Evolutionary conservation across 2,888 invertebrate genomes (phyloP).

Genomic region (Hesperia comma): DNA sequence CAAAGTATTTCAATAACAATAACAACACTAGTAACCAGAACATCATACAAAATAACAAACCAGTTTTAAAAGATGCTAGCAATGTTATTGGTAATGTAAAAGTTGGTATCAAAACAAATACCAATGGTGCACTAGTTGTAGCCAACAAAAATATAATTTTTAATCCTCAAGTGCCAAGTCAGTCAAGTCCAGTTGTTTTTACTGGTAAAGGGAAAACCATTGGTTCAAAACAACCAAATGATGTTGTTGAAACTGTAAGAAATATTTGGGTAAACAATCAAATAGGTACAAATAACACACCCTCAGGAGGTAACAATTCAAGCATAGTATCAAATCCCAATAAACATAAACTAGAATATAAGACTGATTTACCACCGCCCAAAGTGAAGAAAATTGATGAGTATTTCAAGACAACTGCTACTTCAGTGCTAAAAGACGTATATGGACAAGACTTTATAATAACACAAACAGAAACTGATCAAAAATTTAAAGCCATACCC

Average conservation of each 20-base stretch:
- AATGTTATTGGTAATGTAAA: slow-evolving; percentile 43
- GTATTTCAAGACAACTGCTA: slow-evolving; percentile 63
- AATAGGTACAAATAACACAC: slow-evolving; percentile 34
- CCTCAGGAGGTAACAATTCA: slow-evolving; percentile 23
- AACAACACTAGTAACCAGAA: slow-evolving; percentile 45
- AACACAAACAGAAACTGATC: slow-evolving; percentile 50
- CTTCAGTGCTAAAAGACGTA: slow-evolving; percentile 66
- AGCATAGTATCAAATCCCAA: slow-evolving; percentile 43
- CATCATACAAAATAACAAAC: slow-evolving; percentile 34
- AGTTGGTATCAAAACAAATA: slow-evolving; percentile 51
- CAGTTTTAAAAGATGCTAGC: slow-evolving; percentile 50
- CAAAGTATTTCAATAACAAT: slow-evolving; percentile 64
- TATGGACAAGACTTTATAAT: slow-evolving; percentile 70
- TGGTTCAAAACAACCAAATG: slow-evolving; percentile 38
- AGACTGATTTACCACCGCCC: slow-evolving; percentile 54
- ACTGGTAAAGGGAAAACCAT: slow-evolving; percentile 52
- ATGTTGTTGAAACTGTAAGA: slow-evolving; percentile 51
- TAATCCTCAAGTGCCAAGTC: slow-evolving; percentile 47
- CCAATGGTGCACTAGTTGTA: slow-evolving; percentile 47
- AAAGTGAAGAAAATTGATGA: slow-evolving; percentile 74
- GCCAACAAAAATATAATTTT: slow-evolving; percentile 48
- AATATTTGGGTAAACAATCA: slow-evolving; percentile 56
- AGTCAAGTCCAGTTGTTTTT: slow-evolving; percentile 38
- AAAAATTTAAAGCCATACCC: slow-evolving; percentile 56
- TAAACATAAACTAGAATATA: slow-evolving; percentile 54